Evolutionary conservation across 2,888 invertebrate genomes (phyloP).

Genomic region (Phania funesta): DNA sequence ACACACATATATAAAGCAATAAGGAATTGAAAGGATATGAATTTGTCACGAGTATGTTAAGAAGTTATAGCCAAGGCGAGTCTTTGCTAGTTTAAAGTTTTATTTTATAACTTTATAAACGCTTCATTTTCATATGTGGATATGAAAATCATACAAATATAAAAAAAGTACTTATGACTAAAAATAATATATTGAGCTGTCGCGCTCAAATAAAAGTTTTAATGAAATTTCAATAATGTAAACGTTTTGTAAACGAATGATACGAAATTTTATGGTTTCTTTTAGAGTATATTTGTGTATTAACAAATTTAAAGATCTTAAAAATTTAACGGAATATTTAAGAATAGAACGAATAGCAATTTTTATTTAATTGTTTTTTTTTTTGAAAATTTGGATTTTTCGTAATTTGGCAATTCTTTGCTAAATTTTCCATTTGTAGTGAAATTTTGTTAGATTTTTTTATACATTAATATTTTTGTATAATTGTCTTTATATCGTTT

Average conservation of each 20-base stretch:
- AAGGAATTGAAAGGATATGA: constrained; percentile 33
- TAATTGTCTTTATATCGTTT: no score
- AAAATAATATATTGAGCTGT: neutral
- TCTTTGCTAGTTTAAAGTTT: neutral
- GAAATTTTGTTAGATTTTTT: no score
- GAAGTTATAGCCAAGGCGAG: neutral
- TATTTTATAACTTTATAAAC: neutral
- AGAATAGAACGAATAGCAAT: neutral
- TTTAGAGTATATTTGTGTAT: neutral
- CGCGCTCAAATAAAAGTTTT: neutral
- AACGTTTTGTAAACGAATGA: constrained; percentile 53
- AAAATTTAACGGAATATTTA: neutral
- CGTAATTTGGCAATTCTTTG: no score
- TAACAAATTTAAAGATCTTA: neutral
- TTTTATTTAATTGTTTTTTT: no score
- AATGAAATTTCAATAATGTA: constrained; percentile 47
- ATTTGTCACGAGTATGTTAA: constrained; percentile 34
- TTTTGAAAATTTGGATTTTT: no score
- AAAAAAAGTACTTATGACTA: neutral
- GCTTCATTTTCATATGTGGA: neutral
- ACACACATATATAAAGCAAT: constrained; percentile 16
- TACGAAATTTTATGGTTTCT: constrained; percentile 42
- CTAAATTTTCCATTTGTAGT: no score
- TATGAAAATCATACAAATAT: neutral
- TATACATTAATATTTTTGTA: no score